Percentiles rank a stretch among this genome's conserved stretches.
phyloP scores from a whole-genome alignment of 2,888 invertebrate species.

The Eristalis intricaria region DNA sequence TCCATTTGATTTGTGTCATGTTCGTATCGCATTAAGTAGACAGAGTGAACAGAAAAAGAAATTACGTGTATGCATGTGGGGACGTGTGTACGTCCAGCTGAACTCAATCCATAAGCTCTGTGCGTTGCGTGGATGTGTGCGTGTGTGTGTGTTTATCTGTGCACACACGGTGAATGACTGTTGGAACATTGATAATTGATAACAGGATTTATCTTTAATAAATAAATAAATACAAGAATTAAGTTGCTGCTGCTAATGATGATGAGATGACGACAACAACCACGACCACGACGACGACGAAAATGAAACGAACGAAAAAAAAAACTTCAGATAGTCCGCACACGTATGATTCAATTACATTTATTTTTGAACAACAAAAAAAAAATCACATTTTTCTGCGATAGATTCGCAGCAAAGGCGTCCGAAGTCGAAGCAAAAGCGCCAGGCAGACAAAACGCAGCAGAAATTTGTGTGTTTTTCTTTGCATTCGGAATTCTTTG shows the following conservation, averaged over 20 bases:
- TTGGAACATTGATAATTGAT: slow-evolving; percentile 69
- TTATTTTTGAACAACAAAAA: slow-evolving; percentile 16
- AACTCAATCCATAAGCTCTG: slow-evolving; percentile 58
- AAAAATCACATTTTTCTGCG: background rate
- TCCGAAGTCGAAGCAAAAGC: background rate
- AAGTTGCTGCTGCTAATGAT: slow-evolving; percentile 28
- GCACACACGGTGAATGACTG: slow-evolving; percentile 57
- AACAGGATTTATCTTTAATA: slow-evolving; percentile 69
- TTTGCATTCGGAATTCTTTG: background rate
- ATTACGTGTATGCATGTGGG: background rate
- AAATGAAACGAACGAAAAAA: background rate
- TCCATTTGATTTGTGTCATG: slow-evolving; percentile 70
- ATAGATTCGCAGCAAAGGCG: background rate
- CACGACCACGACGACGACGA: background rate
- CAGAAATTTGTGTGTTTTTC: background rate
- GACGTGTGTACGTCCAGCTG: slow-evolving; percentile 61
- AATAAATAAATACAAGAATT: slow-evolving; percentile 46
- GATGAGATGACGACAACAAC: slow-evolving; percentile 19
- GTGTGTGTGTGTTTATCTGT: background rate
- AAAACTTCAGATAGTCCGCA: slow-evolving; percentile 11
- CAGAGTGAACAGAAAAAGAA: slow-evolving; percentile 43
- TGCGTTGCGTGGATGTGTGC: slow-evolving; percentile 8
- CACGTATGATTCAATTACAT: slow-evolving; percentile 26
- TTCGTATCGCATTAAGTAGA: slow-evolving; percentile 69
- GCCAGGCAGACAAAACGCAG: background rate